Evolutionary conservation across 30 jellyfish, hydroid and myxozoan species (phyloP).

Genomic region (Clytia hemisphaerica): DNA sequence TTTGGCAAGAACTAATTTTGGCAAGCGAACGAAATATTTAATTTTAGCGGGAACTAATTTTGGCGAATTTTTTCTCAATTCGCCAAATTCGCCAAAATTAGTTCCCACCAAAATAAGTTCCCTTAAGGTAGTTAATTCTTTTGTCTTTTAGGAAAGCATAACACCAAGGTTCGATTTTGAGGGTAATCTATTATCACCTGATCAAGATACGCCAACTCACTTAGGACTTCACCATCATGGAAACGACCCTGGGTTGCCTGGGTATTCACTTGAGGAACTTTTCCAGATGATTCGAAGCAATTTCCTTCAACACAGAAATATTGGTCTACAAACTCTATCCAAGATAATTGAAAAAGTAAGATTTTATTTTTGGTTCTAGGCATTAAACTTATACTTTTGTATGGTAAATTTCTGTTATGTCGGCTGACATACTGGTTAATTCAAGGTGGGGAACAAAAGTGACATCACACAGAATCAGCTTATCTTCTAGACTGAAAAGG

Average conservation of each 20-base stretch:
- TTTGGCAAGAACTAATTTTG: too few relatives aligned
- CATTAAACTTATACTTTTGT: background rate
- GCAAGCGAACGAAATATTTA: too few relatives aligned
- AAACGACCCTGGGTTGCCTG: conserved; percentile 69
- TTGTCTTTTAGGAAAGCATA: too few relatives aligned
- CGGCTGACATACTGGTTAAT: too few relatives aligned
- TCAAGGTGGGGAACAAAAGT: too few relatives aligned
- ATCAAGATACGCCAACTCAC: conserved; percentile 27
- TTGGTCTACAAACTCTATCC: conserved; percentile 59
- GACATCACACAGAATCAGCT: too few relatives aligned
- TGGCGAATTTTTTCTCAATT: too few relatives aligned
- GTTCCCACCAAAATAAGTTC: too few relatives aligned
- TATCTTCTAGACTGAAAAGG: too few relatives aligned
- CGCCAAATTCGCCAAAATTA: too few relatives aligned
- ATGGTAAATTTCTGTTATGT: background rate
- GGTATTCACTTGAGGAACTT: conserved; percentile 79
- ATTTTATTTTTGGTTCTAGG: background rate
- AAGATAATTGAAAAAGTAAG: conserved; percentile 55
- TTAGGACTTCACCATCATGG: conserved; percentile 97
- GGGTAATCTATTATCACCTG: conserved; percentile 43
- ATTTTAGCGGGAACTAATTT: too few relatives aligned
- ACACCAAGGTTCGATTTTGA: conserved; percentile 77
- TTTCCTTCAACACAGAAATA: conserved; percentile 61
- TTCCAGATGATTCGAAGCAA: conserved; percentile 72
- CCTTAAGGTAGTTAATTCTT: too few relatives aligned